Base-by-base conservation (phyloP, 2,113 vertebrate genomes). In the Oncorhynchus mykiss region DNA sequence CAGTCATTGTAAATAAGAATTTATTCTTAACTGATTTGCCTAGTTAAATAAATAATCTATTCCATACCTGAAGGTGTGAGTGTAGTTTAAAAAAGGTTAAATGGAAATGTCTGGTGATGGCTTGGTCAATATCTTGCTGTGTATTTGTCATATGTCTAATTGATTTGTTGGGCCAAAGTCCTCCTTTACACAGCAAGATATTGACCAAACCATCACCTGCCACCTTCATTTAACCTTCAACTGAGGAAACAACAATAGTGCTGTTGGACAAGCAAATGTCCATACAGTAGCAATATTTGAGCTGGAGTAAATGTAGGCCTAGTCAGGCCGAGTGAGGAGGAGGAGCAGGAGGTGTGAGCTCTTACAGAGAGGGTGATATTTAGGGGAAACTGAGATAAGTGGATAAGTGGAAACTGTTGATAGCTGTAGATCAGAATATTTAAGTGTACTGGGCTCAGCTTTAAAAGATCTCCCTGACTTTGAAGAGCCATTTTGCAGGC, bases 61-160 rank as follows among this genome's bases (percentile, higher is more conserved):
- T 86, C 75, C 66, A 0, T 6, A 59, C 51, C 80, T 54, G 25
- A 76, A 79, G 69, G 85, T 80, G 78, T 67, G 64, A 73, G 83
- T 77, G 73, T 2, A 83, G 75, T 75, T 84, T 74, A 71, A 81
- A 84, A 84, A 22, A 71, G 74, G 80, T 89, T 86, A 85, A 85
- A 88, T 81, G 80, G 82, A 89, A 89, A 91, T 89, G 89, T 86
- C 88, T 87, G 85, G 89, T 87, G 89, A 83, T 80, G 76, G 82
- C 66, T 77, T 73, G 87, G 85, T 91, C 90, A 89, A 90, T 92
- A 88, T 45, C 0, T 54, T 12, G 82, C 67, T 20, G 71, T 64
- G 78, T 80, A 82, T 88, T 85, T 86, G 87, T 90, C 80, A 27
- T 82, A 83, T 82, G 79, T 86, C 79, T 90, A 90, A 91, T 91